Conservation (phyloP, 2,888 invertebrate genomes). For the Leptarthrus brevirostris region DNA sequence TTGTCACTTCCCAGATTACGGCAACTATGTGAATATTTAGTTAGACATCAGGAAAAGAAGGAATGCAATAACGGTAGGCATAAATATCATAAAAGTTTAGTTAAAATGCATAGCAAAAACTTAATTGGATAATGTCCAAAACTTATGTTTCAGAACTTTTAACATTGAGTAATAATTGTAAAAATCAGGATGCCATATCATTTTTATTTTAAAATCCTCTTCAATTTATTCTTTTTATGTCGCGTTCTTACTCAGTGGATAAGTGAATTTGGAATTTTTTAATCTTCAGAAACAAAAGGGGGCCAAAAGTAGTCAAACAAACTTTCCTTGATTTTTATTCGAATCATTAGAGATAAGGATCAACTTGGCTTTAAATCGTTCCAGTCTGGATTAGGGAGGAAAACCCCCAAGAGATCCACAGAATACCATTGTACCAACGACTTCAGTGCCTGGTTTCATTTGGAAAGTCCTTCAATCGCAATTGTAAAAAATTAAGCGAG, state of each 20-base stretch:
- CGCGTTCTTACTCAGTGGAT: conserved; percentile 4
- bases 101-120: too few relatives aligned
- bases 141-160: background rate
- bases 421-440: conserved; percentile 26
- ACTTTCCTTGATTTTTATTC: conserved; percentile 39
- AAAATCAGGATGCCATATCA: background rate
- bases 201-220: background rate
- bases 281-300: conserved; percentile 11
- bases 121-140: background rate
- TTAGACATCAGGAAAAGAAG: too few relatives aligned
- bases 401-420: conserved; percentile 37
- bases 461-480: conserved; percentile 39
- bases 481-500: conserved; percentile 49
- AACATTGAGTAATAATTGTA: background rate
- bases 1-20: too few relatives aligned
- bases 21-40: too few relatives aligned
- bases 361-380: conserved; percentile 62
- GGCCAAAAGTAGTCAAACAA: conserved; percentile 22
- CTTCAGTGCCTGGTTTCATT: conserved; percentile 5
- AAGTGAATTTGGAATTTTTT: conserved; percentile 39
- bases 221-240: conserved; percentile 5
- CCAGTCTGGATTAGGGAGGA: conserved; percentile 40
- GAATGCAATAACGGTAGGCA: too few relatives aligned
- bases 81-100: too few relatives aligned
- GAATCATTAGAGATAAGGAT: conserved; percentile 65